A percentile compares a stretch with the other conserved stretches of the same genome.
Conservation (phyloP, 2,113 vertebrate genomes). For the Mellivora capensis region DNA sequence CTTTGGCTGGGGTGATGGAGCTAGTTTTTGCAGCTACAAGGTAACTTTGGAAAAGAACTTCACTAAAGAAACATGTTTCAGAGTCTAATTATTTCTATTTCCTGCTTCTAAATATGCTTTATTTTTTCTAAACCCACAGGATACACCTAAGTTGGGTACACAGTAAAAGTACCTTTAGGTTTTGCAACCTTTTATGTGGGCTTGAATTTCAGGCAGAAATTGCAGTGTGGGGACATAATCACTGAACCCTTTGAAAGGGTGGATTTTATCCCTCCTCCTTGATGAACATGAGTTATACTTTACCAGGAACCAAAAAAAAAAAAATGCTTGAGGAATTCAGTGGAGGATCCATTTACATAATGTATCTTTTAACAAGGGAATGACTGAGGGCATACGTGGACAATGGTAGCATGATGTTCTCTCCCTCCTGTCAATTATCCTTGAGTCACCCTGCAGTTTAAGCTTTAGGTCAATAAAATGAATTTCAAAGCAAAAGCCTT, state of each 20-base stretch:
- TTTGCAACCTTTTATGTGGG: slow-evolving; percentile 52
- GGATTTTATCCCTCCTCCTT: background rate
- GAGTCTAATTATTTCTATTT: slow-evolving; percentile 38
- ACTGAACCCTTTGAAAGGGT: slow-evolving; percentile 52
- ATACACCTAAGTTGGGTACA: slow-evolving; percentile 26
- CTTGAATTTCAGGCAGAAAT: slow-evolving; percentile 52
- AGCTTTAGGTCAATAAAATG: slow-evolving; percentile 77
- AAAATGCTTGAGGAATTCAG: slow-evolving; percentile 59
- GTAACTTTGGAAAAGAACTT: slow-evolving; percentile 70
- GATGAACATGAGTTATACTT: slow-evolving; percentile 36
- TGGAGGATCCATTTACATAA: slow-evolving; percentile 70
- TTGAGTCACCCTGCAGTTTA: slow-evolving; percentile 73
- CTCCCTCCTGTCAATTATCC: slow-evolving; percentile 73
- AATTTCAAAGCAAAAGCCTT: slow-evolving; percentile 76
- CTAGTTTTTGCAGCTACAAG: slow-evolving; percentile 37
- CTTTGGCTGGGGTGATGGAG: slow-evolving; percentile 28
- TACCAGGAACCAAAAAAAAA: slow-evolving; percentile 37
- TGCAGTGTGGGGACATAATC: background rate
- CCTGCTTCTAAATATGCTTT: slow-evolving; percentile 40
- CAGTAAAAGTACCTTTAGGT: slow-evolving; percentile 47
- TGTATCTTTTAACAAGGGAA: slow-evolving; percentile 61
- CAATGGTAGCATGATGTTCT: slow-evolving; percentile 66
- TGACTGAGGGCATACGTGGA: slow-evolving; percentile 40
- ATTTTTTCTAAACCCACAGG: slow-evolving; percentile 7
- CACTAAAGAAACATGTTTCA: slow-evolving; percentile 47